Evolutionary conservation across 1,140 invertebrate genomes (phyloP).

Genomic region (Anagrus nilaparvatae): DNA sequence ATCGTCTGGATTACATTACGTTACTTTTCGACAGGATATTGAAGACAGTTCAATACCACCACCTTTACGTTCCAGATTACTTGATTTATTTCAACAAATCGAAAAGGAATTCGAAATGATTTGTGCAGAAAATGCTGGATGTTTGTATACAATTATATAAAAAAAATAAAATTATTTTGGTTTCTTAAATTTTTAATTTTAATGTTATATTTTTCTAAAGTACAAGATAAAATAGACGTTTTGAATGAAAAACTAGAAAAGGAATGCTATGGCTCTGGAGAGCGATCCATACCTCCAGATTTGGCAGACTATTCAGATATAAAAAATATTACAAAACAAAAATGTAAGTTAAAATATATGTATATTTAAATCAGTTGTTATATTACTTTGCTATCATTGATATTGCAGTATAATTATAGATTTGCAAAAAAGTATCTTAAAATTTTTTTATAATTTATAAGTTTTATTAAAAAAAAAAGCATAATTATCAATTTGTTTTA

Average conservation of each 20-base stretch:
- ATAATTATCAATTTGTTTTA: too few relatives aligned
- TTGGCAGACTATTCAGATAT: slow-evolving; percentile 38
- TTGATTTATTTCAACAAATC: slow-evolving; percentile 87
- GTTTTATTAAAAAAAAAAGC: too few relatives aligned
- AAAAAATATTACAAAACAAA: slow-evolving; percentile 57
- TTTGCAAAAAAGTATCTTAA: too few relatives aligned
- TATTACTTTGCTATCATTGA: too few relatives aligned
- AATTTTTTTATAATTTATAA: slow-evolving; percentile 1
- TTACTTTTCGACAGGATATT: slow-evolving; percentile 35
- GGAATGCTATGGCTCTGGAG: slow-evolving; percentile 58
- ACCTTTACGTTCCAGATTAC: slow-evolving; percentile 61
- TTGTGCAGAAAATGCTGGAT: slow-evolving; percentile 79
- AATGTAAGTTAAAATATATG: slow-evolving; percentile 55
- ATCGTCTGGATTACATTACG: slow-evolving; percentile 33
- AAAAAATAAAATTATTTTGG: slow-evolving; percentile 1
- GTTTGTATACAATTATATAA: slow-evolving; percentile 40
- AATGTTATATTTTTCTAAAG: slow-evolving; percentile 43
- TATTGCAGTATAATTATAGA: too few relatives aligned
- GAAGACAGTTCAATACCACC: slow-evolving; percentile 50
- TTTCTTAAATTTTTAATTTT: slow-evolving; percentile 6
- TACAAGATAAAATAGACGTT: slow-evolving; percentile 81
- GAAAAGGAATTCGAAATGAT: slow-evolving; percentile 95
- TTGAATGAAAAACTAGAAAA: slow-evolving; percentile 68
- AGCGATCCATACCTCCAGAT: slow-evolving; percentile 44
- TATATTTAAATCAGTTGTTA: slow-evolving; percentile 3